Conservation (phyloP, 2,797 vertebrate species). For the Telmatherina bonti region DNA sequence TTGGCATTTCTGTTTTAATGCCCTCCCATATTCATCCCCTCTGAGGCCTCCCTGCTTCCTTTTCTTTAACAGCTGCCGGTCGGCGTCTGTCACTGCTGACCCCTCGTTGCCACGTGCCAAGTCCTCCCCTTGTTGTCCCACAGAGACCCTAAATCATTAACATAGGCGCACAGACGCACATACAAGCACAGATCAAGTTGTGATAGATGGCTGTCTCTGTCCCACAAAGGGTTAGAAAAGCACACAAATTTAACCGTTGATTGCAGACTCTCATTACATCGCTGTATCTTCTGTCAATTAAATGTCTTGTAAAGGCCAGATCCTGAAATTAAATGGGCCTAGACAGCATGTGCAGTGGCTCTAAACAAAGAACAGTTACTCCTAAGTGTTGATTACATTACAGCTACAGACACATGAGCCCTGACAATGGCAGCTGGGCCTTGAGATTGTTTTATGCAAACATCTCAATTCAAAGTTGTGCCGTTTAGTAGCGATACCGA, state of each 20-base stretch:
- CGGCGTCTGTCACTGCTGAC: constrained; percentile 66
- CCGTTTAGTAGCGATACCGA: constrained; percentile 7
- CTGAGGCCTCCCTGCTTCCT: constrained; percentile 23
- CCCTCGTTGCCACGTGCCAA: constrained; percentile 65
- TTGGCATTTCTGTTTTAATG: constrained; percentile 29
- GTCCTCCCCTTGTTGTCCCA: constrained; percentile 62
- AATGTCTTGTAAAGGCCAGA: constrained; percentile 59
- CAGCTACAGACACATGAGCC: constrained; percentile 6
- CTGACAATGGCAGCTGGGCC: constrained; percentile 4
- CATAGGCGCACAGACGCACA: constrained; percentile 23
- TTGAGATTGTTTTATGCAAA: not conserved
- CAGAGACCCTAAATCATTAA: constrained; percentile 71
- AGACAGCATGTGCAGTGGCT: constrained; percentile 39
- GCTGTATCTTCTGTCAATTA: constrained; percentile 62
- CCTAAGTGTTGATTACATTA: constrained; percentile 14
- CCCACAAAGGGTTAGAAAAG: constrained; percentile 35
- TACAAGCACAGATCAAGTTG: constrained; percentile 8
- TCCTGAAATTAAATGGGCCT: constrained; percentile 42
- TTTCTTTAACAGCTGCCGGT: constrained; percentile 68
- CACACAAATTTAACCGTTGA: constrained; percentile 39
- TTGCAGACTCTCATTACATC: constrained; percentile 47
- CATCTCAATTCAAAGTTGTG: not conserved
- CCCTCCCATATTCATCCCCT: constrained; percentile 8
- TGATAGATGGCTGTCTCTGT: constrained; percentile 42
- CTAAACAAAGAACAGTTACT: constrained; percentile 21